Evolutionary conservation across 2,888 invertebrate species (phyloP).

Genomic region (Pollenia angustigena): DNA sequence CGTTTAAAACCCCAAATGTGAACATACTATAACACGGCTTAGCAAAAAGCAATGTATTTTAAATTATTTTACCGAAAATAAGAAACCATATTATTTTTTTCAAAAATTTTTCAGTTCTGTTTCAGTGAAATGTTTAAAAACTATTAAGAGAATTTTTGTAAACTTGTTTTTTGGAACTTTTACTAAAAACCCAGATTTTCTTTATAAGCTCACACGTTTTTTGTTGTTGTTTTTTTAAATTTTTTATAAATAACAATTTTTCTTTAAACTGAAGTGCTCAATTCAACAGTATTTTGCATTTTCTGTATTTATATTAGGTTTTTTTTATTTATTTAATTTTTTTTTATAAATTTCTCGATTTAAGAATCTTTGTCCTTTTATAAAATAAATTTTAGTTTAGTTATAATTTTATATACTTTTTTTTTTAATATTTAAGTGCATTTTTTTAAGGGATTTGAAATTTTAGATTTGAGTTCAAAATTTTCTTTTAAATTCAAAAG

Average conservation of each 20-base stretch:
- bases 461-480: neutral
- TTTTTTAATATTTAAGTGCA: constrained; percentile 26
- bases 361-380: constrained; percentile 17
- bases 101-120: too few species aligned
- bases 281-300: constrained; percentile 65
- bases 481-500: constrained; percentile 49
- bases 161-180: neutral
- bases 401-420: constrained; percentile 35
- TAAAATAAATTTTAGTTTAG: constrained; percentile 45
- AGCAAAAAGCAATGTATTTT: too few species aligned
- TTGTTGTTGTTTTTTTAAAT: constrained; percentile 7
- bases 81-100: too few species aligned
- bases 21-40: too few species aligned
- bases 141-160: too few species aligned
- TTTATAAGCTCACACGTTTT: neutral
- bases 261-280: constrained; percentile 62
- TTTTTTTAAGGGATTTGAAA: constrained; percentile 18
- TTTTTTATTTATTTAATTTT: constrained; percentile 12
- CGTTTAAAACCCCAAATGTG: too few species aligned
- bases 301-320: neutral
- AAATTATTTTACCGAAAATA: too few species aligned
- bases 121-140: too few species aligned
- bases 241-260: constrained; percentile 60
- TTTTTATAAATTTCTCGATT: constrained; percentile 3
- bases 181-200: neutral